Evolutionary conservation across 2,888 invertebrate genomes (phyloP).

Genomic region (Xanthostigma xanthostigma): DNA sequence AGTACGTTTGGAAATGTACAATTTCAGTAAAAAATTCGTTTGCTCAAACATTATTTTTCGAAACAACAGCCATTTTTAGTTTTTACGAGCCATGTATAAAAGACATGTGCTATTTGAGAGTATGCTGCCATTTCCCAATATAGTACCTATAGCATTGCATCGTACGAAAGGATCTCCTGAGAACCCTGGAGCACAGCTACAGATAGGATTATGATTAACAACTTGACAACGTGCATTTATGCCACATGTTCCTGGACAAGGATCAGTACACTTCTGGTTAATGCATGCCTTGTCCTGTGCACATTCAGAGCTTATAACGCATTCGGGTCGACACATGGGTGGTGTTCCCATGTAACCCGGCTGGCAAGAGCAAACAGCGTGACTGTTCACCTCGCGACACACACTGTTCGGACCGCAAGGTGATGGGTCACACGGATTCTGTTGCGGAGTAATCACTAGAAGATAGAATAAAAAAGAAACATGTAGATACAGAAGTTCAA

Average conservation of each 20-base stretch:
- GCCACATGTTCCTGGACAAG: conserved; percentile 51
- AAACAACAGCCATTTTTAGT: no score
- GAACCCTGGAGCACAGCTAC: conserved; percentile 44
- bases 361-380: conserved; percentile 46
- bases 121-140: not conserved
- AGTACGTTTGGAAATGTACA: no score
- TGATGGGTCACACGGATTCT: conserved; percentile 43
- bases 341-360: conserved; percentile 48
- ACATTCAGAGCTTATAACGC: conserved; percentile 50
- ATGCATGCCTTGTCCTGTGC: conserved; percentile 44
- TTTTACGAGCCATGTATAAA: no score
- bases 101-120: not conserved
- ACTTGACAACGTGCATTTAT: conserved; percentile 48
- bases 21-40: no score
- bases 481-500: conserved; percentile 8
- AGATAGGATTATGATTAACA: conserved; percentile 52
- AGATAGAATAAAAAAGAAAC: conserved; percentile 11
- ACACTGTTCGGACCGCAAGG: conserved; percentile 52
- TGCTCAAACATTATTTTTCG: no score
- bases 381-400: conserved; percentile 44
- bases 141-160: conserved; percentile 24
- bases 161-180: conserved; percentile 48
- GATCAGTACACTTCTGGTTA: conserved; percentile 47
- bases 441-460: conserved; percentile 21
- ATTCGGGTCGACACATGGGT: conserved; percentile 48